phyloP scores from a whole-genome alignment of 2,797 vertebrate species.

The Pelodytes ibericus region DNA sequence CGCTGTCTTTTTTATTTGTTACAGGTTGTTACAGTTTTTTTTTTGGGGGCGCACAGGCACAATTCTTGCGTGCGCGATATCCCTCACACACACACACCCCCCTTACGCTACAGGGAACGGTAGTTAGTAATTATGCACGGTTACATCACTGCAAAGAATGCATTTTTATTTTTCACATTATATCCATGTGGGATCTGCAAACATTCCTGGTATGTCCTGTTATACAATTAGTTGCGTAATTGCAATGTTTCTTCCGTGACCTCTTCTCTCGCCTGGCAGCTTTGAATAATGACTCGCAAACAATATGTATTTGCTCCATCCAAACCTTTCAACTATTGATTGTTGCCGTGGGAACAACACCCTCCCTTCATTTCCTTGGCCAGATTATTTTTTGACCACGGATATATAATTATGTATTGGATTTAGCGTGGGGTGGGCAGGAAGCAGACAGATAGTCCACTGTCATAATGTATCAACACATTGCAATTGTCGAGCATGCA shows the following conservation, averaged over 20 bases:
- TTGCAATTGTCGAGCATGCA: slow-evolving; percentile 36
- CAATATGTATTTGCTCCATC: neutral
- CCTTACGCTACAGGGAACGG: too few relatives aligned
- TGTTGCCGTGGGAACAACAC: slow-evolving; percentile 19
- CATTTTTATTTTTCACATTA: neutral
- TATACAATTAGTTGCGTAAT: slow-evolving; percentile 26
- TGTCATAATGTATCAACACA: slow-evolving; percentile 41
- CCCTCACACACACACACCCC: too few relatives aligned
- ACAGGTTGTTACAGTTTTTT: too few relatives aligned
- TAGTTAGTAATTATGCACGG: neutral
- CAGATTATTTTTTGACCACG: slow-evolving; percentile 4
- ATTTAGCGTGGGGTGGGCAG: slow-evolving; percentile 43
- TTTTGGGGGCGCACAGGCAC: too few relatives aligned
- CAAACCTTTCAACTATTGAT: slow-evolving; percentile 51
- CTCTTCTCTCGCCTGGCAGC: slow-evolving; percentile 21
- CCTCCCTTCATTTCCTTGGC: neutral
- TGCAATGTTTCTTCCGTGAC: slow-evolving; percentile 27
- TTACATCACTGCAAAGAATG: neutral
- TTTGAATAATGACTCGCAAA: slow-evolving; percentile 41
- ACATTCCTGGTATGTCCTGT: neutral
- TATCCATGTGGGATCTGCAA: neutral
- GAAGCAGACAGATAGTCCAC: slow-evolving; percentile 19
- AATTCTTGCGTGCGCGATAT: too few relatives aligned
- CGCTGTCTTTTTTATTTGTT: too few relatives aligned
- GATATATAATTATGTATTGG: slow-evolving; percentile 53